Conservation (phyloP, 37 sponge, comb jelly and placozoan genomes). For the Theonella swinhoei region DNA sequence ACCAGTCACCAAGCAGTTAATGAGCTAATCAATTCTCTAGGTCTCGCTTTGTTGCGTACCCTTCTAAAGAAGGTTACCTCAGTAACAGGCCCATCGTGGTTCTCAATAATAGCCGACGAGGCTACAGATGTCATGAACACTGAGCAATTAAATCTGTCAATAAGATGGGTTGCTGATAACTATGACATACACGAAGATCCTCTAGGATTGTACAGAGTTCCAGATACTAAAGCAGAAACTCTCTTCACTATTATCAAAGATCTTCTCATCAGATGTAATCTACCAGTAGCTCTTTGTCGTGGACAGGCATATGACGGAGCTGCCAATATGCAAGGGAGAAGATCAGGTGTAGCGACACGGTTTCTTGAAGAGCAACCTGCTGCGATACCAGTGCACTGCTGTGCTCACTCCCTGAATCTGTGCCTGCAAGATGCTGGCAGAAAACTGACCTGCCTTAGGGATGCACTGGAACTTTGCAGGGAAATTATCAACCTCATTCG, state of each 20-base stretch:
- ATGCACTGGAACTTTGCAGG: slow-evolving; percentile 47
- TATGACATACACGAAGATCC: slow-evolving; percentile 61
- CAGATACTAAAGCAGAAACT: slow-evolving; percentile 50
- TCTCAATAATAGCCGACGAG: slow-evolving; percentile 58
- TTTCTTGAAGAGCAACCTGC: slow-evolving; percentile 39
- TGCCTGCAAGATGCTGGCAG: slow-evolving; percentile 57
- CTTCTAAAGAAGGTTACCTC: slow-evolving; percentile 32
- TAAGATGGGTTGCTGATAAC: slow-evolving; percentile 53
- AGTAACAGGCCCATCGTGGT: slow-evolving; percentile 54
- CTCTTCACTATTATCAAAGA: slow-evolving; percentile 45
- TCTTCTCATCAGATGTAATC: slow-evolving; percentile 46
- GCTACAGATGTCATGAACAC: slow-evolving; percentile 57
- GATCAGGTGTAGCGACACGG: slow-evolving; percentile 54
- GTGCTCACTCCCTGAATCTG: slow-evolving; percentile 52
- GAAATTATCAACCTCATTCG: slow-evolving; percentile 45
- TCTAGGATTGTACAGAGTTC: slow-evolving; percentile 50
- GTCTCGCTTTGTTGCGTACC: slow-evolving; percentile 37
- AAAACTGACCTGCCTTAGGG: slow-evolving; percentile 30
- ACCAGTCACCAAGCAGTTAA: slow-evolving; percentile 49
- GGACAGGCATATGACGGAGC: slow-evolving; percentile 70
- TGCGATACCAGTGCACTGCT: slow-evolving; percentile 60
- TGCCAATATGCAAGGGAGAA: slow-evolving; percentile 49
- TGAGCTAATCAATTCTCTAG: slow-evolving; percentile 46
- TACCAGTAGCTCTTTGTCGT: slow-evolving; percentile 48
- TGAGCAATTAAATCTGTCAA: slow-evolving; percentile 54